phyloP scores from a whole-genome alignment of 2,797 vertebrate species.

The Macroramphosus scolopax region DNA sequence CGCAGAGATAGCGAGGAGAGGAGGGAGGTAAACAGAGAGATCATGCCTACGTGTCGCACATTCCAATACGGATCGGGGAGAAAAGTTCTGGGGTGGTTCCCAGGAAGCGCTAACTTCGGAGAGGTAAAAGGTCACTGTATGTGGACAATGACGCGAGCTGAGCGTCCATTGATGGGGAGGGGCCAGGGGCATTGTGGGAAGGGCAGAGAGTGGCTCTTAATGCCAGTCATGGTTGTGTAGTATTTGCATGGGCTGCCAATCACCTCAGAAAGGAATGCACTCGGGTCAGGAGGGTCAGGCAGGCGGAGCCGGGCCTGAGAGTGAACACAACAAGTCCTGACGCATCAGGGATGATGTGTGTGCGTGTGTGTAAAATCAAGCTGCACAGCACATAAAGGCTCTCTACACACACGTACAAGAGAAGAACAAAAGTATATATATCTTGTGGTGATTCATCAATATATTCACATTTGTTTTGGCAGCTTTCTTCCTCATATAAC shows the following conservation, averaged over 20 bases:
- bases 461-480: conserved; percentile 7
- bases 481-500: conserved; percentile 25
- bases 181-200: conserved; percentile 84
- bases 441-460: conserved; percentile 7
- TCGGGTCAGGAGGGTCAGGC: conserved; percentile 75
- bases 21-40: conserved; percentile 66
- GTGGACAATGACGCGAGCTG: conserved; percentile 83
- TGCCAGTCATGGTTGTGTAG: conserved; percentile 78
- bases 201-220: conserved; percentile 76
- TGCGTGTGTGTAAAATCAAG: conserved; percentile 7
- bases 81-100: conserved; percentile 80
- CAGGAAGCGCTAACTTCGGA: conserved; percentile 77
- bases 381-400: conserved; percentile 16
- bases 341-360: conserved; percentile 66
- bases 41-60: conserved; percentile 75
- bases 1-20: conserved; percentile 52
- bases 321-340: conserved; percentile 77
- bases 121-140: conserved; percentile 86
- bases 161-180: conserved; percentile 83
- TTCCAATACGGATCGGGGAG: conserved; percentile 75
- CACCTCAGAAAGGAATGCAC: conserved; percentile 81
- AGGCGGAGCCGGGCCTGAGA: conserved; percentile 69
- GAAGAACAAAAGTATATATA: conserved; percentile 24
- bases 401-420: conserved; percentile 12
- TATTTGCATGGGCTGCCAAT: conserved; percentile 85